Conservation (phyloP, 1,140 invertebrate species). For the Drosophila bifasciata region DNA sequence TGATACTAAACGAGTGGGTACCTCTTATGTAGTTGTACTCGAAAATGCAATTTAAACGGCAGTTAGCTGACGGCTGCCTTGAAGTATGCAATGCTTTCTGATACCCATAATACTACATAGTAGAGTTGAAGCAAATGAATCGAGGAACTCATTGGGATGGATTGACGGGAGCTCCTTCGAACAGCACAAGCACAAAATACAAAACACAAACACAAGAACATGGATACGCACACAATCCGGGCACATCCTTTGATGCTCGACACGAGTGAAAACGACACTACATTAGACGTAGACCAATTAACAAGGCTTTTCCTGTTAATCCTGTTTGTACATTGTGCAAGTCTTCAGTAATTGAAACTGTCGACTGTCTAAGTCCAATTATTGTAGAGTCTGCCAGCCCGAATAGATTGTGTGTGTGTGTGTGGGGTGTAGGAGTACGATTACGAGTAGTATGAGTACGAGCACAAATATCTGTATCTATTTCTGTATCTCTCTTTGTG, state of each 20-base stretch:
- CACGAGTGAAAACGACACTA: constrained; percentile 62
- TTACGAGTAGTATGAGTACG: no score
- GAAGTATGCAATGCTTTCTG: constrained; percentile 43
- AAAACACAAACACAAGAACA: background rate
- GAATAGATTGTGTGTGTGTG: constrained; percentile 12
- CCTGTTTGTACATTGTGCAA: constrained; percentile 55
- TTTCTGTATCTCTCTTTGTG: background rate
- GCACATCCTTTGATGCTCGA: constrained; percentile 59
- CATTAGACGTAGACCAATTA: constrained; percentile 63
- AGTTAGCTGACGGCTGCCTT: constrained; percentile 32
- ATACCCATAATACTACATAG: constrained; percentile 31
- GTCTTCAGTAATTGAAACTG: constrained; percentile 71
- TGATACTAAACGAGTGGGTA: constrained; percentile 20
- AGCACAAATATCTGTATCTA: no score
- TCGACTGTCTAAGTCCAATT: constrained; percentile 55
- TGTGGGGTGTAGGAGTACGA: background rate
- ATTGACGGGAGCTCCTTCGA: constrained; percentile 26
- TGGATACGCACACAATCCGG: constrained; percentile 15
- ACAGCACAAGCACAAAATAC: constrained; percentile 5
- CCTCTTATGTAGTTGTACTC: constrained; percentile 24
- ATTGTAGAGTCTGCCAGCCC: constrained; percentile 41
- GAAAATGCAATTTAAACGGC: constrained; percentile 52
- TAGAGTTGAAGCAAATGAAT: constrained; percentile 48
- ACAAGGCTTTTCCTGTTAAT: constrained; percentile 57
- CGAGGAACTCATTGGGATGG: constrained; percentile 36